phyloP scores from a whole-genome alignment of 2,113 vertebrate species.

The Cephalopterus ornatus region DNA sequence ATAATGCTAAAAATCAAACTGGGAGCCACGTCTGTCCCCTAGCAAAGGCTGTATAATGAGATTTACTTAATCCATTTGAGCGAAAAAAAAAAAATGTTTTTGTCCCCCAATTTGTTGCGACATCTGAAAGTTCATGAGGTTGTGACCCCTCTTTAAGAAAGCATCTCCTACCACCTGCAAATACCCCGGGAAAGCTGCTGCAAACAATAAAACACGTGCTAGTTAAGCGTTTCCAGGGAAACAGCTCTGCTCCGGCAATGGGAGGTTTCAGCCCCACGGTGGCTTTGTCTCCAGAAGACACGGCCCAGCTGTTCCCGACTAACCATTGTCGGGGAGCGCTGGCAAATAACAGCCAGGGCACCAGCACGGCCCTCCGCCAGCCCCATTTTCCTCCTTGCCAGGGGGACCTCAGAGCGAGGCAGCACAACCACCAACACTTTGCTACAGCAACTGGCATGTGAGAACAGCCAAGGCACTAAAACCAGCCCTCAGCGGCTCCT shows the following conservation, averaged over 20 bases:
- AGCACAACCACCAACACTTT: neutral
- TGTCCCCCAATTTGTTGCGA: slow-evolving; percentile 86
- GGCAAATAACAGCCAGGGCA: slow-evolving; percentile 72
- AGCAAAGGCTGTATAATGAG: slow-evolving; percentile 71
- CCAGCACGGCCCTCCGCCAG: slow-evolving; percentile 49
- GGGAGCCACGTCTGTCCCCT: slow-evolving; percentile 62
- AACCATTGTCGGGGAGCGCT: slow-evolving; percentile 77
- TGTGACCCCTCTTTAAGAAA: slow-evolving; percentile 79
- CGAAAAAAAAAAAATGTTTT: slow-evolving; percentile 63
- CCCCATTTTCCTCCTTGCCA: slow-evolving; percentile 3
- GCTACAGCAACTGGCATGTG: neutral
- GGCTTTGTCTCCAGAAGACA: slow-evolving; percentile 79
- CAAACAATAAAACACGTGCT: slow-evolving; percentile 92
- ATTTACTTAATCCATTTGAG: slow-evolving; percentile 79
- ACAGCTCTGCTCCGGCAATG: slow-evolving; percentile 80
- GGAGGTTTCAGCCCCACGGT: slow-evolving; percentile 68
- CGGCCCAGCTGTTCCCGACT: slow-evolving; percentile 81
- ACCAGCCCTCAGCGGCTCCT: neutral
- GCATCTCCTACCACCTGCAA: slow-evolving; percentile 78
- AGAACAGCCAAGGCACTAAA: neutral
- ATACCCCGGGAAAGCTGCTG: slow-evolving; percentile 81
- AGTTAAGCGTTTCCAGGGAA: slow-evolving; percentile 84
- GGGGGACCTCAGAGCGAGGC: neutral
- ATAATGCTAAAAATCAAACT: slow-evolving; percentile 58
- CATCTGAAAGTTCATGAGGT: slow-evolving; percentile 85